phyloP scores from a whole-genome alignment of 2,888 invertebrate genomes.

The Aproaerema taeniolella region DNA sequence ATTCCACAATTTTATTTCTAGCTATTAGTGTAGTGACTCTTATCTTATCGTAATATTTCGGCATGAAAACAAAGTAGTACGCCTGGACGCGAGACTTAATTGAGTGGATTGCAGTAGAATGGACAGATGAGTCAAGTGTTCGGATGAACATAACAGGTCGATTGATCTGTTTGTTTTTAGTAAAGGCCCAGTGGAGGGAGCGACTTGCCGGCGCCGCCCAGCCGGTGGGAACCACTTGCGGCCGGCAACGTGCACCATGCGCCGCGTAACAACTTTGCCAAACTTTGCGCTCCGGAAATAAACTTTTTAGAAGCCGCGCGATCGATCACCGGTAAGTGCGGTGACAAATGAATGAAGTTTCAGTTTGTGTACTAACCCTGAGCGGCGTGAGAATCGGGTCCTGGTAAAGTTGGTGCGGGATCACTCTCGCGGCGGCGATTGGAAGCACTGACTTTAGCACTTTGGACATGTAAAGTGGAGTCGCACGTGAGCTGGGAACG shows the following conservation, averaged over 20 bases:
- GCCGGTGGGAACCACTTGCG: slow-evolving; percentile 64
- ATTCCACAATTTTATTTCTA: slow-evolving; percentile 71
- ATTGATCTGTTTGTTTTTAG: slow-evolving; percentile 74
- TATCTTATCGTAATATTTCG: slow-evolving; percentile 67
- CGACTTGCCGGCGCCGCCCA: slow-evolving; percentile 67
- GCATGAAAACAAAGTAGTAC: slow-evolving; percentile 60
- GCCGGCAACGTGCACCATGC: slow-evolving; percentile 64
- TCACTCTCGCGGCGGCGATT: slow-evolving; percentile 68
- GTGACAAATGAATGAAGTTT: slow-evolving; percentile 28
- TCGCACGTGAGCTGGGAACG: slow-evolving; percentile 45
- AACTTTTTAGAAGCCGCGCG: slow-evolving; percentile 56
- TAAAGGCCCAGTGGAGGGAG: slow-evolving; percentile 57
- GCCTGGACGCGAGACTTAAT: slow-evolving; percentile 37
- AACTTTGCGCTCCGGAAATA: slow-evolving; percentile 66
- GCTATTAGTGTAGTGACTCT: slow-evolving; percentile 59
- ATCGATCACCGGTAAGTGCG: slow-evolving; percentile 44
- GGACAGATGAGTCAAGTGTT: slow-evolving; percentile 45
- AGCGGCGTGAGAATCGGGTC: slow-evolving; percentile 65
- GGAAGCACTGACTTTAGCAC: slow-evolving; percentile 74
- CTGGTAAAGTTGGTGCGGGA: slow-evolving; percentile 66
- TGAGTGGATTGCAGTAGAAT: slow-evolving; percentile 37
- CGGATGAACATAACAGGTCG: slow-evolving; percentile 56
- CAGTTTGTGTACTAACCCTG: slow-evolving; percentile 65
- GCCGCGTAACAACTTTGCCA: slow-evolving; percentile 63
- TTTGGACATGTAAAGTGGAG: slow-evolving; percentile 69